A percentile compares a stretch with the other conserved stretches of the same genome.
These are phyloP conservation scores for Echinarachnius parma DNA, from an alignment of 53 echinoderm and acorn worm species.

Conservation along the genomic window DNA sequence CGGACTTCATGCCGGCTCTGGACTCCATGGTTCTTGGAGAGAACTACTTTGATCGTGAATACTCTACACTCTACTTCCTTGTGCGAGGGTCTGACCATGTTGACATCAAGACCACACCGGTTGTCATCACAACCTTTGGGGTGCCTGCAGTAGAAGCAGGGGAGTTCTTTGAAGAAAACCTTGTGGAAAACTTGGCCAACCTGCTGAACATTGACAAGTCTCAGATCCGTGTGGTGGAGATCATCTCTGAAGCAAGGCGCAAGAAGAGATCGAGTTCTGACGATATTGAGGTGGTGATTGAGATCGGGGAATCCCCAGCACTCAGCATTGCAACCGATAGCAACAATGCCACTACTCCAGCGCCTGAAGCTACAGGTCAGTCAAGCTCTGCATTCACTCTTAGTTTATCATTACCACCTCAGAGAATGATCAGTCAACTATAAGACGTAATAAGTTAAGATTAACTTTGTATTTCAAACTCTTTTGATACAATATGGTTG, in stretches of 20 bases:
- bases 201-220: slow-evolving; percentile 60
- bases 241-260: slow-evolving; percentile 60
- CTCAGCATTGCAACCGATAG: slow-evolving; percentile 28
- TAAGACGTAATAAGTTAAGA: too few relatives aligned
- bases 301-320: slow-evolving; percentile 71
- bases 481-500: too few relatives aligned
- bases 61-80: slow-evolving; percentile 57
- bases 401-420: background rate
- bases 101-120: slow-evolving; percentile 73
- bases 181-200: slow-evolving; percentile 67
- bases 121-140: slow-evolving; percentile 78
- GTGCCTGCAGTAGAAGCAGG: slow-evolving; percentile 69
- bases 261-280: slow-evolving; percentile 47
- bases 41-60: slow-evolving; percentile 78
- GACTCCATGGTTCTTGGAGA: slow-evolving; percentile 58
- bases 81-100: slow-evolving; percentile 48
- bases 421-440: too few relatives aligned
- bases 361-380: slow-evolving; percentile 40
- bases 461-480: too few relatives aligned
- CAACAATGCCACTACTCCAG: slow-evolving; percentile 23
- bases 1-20: slow-evolving; percentile 51
- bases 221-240: slow-evolving; percentile 77
- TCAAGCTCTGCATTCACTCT: background rate
- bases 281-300: slow-evolving; percentile 58
- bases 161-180: slow-evolving; percentile 85